Base-by-base conservation (phyloP, 2,113 vertebrate species). In the Dromiciops gliroides region DNA sequence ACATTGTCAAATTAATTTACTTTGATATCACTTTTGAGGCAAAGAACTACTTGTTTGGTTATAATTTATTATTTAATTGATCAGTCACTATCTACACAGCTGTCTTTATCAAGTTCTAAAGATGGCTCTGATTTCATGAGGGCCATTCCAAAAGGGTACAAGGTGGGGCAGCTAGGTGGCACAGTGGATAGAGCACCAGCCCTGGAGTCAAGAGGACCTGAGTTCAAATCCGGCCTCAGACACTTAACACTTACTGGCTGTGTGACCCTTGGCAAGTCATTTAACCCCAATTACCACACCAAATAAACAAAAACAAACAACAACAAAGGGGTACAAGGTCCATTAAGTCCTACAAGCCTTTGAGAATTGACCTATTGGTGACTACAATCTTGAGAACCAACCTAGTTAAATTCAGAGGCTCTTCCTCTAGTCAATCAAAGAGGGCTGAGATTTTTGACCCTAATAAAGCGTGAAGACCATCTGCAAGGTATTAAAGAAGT, bases 1-100 rank as follows among this genome's bases (percentile, higher is more conserved):
- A 51, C 91, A 89, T 91, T 91, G 89, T n/a, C 52, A 52, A 93
- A 56, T 23, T 47, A 94, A 93, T 89, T 94, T 90, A 91, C 89
- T 67, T 93, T 56, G 26, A 67, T 6, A 53, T 28, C 28, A 51
- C 9, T 83, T 44, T 83, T 83, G 83, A 53, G 67, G 31, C 49
- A 56, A 95, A 89, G 3, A 91, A 19, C 12, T 51, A 1, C 31
- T 56, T 89, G 48, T 89, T 23, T 92, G 0, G 47, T 53, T 37
- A 14, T 26, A 31, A 1, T 51, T 48, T 91, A 22, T 23, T 28
- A 83, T 49, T 53, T 92, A 92, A 89, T 95, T n/a, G 44, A 90
- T 48, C 95, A 56, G 88, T 53, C 8, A 19, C 1, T 48, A n/a
- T 26, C 28, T 14, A 31, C 92, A 56, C 19, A 50, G 60, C n/a